Percentiles rank a stretch among this genome's conserved stretches.
phyloP scores from a whole-genome alignment of 2,797 vertebrate genomes.

The Bovichtus variegatus region DNA sequence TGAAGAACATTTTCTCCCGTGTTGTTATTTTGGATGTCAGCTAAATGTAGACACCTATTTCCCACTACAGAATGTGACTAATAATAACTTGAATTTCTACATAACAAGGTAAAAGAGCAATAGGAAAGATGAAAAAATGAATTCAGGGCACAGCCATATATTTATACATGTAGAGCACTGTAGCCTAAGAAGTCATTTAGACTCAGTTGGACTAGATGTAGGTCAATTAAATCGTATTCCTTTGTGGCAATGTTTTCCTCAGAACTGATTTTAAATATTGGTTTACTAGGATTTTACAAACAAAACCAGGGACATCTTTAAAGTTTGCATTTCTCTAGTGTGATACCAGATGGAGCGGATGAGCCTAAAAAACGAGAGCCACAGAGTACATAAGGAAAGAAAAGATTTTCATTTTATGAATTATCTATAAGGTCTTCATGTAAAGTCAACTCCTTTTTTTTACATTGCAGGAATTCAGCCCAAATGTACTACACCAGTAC shows the following conservation, averaged over 20 bases:
- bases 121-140: not conserved
- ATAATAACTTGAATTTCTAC: constrained; percentile 11
- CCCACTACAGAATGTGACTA: not conserved
- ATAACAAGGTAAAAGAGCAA: constrained; percentile 6
- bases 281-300: not conserved
- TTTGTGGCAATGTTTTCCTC: constrained; percentile 12
- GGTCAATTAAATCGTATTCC: constrained; percentile 11
- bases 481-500: not conserved
- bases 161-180: not conserved
- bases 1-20: not conserved
- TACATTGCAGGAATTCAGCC: constrained; percentile 19
- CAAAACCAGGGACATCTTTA: not conserved
- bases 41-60: constrained; percentile 24
- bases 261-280: constrained; percentile 9
- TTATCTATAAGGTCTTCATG: not conserved
- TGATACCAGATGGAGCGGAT: not conserved
- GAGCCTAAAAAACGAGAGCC: not conserved
- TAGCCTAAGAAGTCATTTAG: constrained; percentile 18
- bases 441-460: not conserved
- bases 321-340: not conserved
- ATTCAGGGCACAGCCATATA: not conserved
- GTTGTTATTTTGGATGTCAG: constrained; percentile 13
- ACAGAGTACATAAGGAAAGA: not conserved
- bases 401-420: constrained; percentile 1
- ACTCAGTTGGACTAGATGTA: not conserved